Percentiles rank a stretch among this genome's conserved stretches.
phyloP scores from a whole-genome alignment of 2,888 invertebrate species.

The Drosophila histrio region DNA sequence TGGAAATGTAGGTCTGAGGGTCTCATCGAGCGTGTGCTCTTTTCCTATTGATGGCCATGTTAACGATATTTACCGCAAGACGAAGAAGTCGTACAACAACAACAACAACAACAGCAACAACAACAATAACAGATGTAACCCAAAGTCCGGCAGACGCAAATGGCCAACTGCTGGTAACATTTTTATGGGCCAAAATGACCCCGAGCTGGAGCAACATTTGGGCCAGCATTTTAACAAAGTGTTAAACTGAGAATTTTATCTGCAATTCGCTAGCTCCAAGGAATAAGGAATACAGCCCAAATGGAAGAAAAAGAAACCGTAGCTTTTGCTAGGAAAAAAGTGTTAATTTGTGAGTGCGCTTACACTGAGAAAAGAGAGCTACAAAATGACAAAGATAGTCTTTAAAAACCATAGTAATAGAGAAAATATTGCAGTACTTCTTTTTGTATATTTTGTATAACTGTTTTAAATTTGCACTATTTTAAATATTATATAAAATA shows the following conservation, averaged over 20 bases:
- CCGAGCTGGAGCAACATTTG: conserved; percentile 25
- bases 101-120: not conserved
- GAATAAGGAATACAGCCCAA: conserved; percentile 68
- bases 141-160: conserved; percentile 25
- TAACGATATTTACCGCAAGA: conserved; percentile 63
- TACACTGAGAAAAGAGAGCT: too few species aligned
- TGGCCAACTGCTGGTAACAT: conserved; percentile 62
- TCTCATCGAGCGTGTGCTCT: conserved; percentile 5
- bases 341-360: conserved; percentile 72
- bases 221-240: conserved; percentile 78
- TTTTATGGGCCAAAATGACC: conserved; percentile 62
- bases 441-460: too few species aligned
- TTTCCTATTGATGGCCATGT: conserved; percentile 60
- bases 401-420: too few species aligned
- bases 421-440: too few species aligned
- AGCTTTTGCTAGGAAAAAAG: conserved; percentile 47
- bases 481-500: too few species aligned
- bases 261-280: conserved; percentile 76
- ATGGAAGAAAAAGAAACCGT: conserved; percentile 6
- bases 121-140: conserved; percentile 15
- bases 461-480: too few species aligned
- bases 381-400: too few species aligned
- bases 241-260: conserved; percentile 81
- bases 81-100: not conserved
- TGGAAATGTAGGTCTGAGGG: conserved; percentile 55